A percentile compares a stretch with the other conserved stretches of the same genome.
These are phyloP conservation scores for Tyrannus savana DNA, from an alignment of 2,113 vertebrate species.

Conservation along the genomic window DNA sequence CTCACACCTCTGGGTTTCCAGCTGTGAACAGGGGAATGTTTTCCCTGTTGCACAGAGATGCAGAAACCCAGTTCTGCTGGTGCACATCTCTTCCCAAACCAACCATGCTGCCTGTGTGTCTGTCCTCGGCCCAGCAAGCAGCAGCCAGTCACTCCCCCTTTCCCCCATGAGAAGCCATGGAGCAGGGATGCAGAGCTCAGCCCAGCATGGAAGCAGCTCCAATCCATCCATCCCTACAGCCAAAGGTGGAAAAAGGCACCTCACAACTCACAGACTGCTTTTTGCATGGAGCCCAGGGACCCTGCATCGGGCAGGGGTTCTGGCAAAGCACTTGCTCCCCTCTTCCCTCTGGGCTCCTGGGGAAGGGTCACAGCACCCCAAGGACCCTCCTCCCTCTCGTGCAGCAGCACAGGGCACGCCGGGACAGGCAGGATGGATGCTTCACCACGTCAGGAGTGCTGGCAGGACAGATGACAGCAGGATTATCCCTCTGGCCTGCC, in stretches of 20 bases:
- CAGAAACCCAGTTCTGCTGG: neutral
- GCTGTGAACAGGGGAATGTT: neutral
- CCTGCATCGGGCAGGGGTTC: neutral
- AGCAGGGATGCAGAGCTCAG: neutral
- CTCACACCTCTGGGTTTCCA: neutral
- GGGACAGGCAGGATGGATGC: neutral
- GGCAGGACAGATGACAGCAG: neutral
- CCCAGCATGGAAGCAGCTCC: rapidly evolving
- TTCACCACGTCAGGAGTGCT: neutral
- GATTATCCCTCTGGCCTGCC: slow-evolving; percentile 37
- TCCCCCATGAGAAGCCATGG: neutral
- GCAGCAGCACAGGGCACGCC: neutral
- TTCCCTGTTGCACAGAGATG: neutral
- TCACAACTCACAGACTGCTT: neutral
- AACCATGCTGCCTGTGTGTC: rapidly evolving
- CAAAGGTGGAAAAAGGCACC: neutral
- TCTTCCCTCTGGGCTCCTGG: neutral
- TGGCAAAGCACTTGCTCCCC: neutral
- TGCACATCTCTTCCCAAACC: rapidly evolving
- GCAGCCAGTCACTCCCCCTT: rapidly evolving
- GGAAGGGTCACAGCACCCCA: rapidly evolving
- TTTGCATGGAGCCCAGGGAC: neutral
- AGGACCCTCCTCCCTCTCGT: rapidly evolving
- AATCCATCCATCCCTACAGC: neutral
- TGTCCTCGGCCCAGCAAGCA: neutral